Conservation (phyloP, 2,797 vertebrate genomes). For the Psittacula derbiana region DNA sequence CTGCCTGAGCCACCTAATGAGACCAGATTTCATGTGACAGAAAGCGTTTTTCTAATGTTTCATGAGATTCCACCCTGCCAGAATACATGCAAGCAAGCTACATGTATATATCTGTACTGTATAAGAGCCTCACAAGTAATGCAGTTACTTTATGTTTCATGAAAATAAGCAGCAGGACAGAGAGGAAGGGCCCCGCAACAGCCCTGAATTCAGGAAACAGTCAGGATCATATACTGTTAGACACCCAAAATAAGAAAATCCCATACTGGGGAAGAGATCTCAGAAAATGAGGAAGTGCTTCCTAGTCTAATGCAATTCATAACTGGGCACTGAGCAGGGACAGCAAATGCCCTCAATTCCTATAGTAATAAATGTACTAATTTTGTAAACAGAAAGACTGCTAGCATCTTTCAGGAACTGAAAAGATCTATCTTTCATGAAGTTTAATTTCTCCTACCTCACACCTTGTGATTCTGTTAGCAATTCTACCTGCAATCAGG, state of each 20-base stretch:
- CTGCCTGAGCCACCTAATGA: background rate
- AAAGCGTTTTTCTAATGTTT: background rate
- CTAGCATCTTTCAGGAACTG: background rate
- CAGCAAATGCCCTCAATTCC: background rate
- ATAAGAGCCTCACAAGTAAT: background rate
- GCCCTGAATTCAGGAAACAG: background rate
- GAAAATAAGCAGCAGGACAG: background rate
- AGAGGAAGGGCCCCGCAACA: background rate
- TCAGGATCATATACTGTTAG: background rate
- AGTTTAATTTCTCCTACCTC: background rate
- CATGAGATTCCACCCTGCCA: background rate
- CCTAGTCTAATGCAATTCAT: background rate
- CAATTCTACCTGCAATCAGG: background rate
- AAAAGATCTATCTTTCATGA: background rate
- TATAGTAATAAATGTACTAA: background rate
- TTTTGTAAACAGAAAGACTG: background rate
- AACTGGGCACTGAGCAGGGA: background rate
- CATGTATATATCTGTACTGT: fast-evolving
- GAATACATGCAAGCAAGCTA: background rate
- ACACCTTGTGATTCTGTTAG: background rate
- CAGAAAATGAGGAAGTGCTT: background rate
- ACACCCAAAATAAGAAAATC: background rate
- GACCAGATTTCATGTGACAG: background rate
- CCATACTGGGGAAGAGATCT: background rate
- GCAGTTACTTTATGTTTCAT: background rate